phyloP scores from a whole-genome alignment of 1,140 invertebrate species.

The Leptinotarsa undecemlineata region DNA sequence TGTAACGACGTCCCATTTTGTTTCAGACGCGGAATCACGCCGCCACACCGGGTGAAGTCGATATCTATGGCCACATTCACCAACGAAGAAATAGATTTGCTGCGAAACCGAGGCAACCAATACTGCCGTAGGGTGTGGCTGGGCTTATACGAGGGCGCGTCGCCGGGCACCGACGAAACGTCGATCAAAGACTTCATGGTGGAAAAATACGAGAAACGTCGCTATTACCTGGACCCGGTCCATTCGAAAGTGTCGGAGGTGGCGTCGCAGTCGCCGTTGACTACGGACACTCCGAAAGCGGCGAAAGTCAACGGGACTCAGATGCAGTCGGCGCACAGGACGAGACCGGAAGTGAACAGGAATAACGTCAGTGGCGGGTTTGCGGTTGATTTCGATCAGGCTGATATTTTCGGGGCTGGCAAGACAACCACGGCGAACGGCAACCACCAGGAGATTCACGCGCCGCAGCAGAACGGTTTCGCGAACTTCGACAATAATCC shows the following conservation, averaged over 20 bases:
- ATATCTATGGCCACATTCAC: slow-evolving; percentile 99
- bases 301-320: slow-evolving; percentile 23
- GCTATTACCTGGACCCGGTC: slow-evolving; percentile 70
- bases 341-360: slow-evolving; percentile 39
- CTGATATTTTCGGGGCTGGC: slow-evolving; percentile 59
- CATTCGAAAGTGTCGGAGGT: slow-evolving; percentile 29
- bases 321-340: slow-evolving; percentile 16
- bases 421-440: background rate
- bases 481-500: slow-evolving; percentile 77
- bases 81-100: slow-evolving; percentile 91
- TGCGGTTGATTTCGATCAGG: slow-evolving; percentile 68
- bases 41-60: slow-evolving; percentile 96
- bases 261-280: slow-evolving; percentile 9
- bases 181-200: slow-evolving; percentile 89
- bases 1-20: slow-evolving; percentile 42
- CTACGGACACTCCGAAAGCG: slow-evolving; percentile 14
- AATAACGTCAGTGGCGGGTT: slow-evolving; percentile 50
- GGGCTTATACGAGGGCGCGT: slow-evolving; percentile 71
- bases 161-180: slow-evolving; percentile 78
- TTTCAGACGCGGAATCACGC: slow-evolving; percentile 90
- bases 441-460: background rate
- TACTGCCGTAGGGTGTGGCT: slow-evolving; percentile 90
- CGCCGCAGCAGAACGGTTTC: slow-evolving; percentile 58
- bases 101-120: slow-evolving; percentile 91
- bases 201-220: slow-evolving; percentile 91